These are phyloP conservation scores for Teleopsis dalmanni DNA, from an alignment of 1,140 invertebrate species.

Conservation along the genomic window DNA sequence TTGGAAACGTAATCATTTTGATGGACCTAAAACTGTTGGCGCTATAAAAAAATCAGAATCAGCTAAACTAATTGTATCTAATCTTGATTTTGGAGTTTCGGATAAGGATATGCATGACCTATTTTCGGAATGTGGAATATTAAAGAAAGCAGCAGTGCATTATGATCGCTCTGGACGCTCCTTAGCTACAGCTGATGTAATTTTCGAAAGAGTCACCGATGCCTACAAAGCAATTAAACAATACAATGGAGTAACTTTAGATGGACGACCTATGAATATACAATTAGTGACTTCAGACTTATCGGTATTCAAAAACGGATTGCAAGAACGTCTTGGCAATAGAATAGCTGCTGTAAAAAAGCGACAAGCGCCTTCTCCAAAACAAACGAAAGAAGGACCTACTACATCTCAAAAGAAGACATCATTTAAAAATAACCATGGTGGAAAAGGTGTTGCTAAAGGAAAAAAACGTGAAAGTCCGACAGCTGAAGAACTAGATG, in stretches of 20 bases:
- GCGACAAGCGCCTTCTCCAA: no score
- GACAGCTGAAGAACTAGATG: no score
- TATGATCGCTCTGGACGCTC: conserved; percentile 95
- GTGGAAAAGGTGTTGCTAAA: no score
- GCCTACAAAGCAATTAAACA: conserved; percentile 95
- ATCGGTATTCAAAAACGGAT: no score
- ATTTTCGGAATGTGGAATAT: conserved; percentile 91
- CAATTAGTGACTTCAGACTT: conserved; percentile 77
- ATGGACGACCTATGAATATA: conserved; percentile 94
- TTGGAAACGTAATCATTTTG: conserved; percentile 95
- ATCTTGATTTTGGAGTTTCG: conserved; percentile 94
- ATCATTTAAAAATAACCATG: no score
- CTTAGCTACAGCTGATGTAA: conserved; percentile 90
- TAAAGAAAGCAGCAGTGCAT: conserved; percentile 91
- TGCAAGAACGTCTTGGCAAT: no score
- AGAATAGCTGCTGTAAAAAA: no score
- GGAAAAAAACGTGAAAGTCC: no score
- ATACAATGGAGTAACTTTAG: conserved; percentile 94
- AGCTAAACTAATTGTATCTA: conserved; percentile 86
- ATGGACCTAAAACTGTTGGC: conserved; percentile 59
- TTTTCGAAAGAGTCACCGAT: conserved; percentile 85
- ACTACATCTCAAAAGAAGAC: no score
- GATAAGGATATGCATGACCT: conserved; percentile 94
- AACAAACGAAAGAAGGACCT: no score
- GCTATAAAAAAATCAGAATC: conserved; percentile 47